Evolutionary conservation across 2,888 invertebrate genomes (phyloP), one percentile per base, ranked within the genome.

Genomic region (Eretmocerus hayati): DNA sequence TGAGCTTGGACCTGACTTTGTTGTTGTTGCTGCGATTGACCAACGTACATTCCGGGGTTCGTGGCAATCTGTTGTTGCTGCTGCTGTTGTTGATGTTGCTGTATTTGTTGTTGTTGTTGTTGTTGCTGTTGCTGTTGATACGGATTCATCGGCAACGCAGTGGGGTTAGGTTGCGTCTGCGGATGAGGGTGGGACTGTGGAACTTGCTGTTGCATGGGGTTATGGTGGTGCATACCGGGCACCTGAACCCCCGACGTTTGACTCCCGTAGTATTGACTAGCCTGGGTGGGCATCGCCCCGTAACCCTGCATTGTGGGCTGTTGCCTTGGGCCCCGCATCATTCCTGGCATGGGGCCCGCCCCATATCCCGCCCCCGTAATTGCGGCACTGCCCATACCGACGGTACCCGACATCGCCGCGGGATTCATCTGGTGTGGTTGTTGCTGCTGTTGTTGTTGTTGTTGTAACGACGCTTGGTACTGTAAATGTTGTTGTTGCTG

Each of bases 251-350:
- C 11, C 35, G 35, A 8, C 22, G 21, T 18, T 36, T 51, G 51
- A 11, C 32, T 30, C 2, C 35, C 31, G 39, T 53, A 53, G 47
- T 53, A 53, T 36, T 53, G 53, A 50, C 53, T 50, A 50, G 53
- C 50, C 50, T 53, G 53, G 26, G 20, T 45, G 42, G 50, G 37
- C 35, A 48, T 21, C 32, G 35, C 42, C 16, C 46, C 44, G 39
- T 45, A 46, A 9, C 38, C 45, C 23, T 48, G 48, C 13, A n/a
- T 77, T 74, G 48, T 54, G 13, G 48, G 53, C 37, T 52, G 58
- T 19, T 53, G 55, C 21, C 18, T 48, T 31, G 21, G 32, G 4
- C 81, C 56, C 77, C 71, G 41, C 77, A 77, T 69, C 84, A 67
- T 67, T 4, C n/a, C n/a, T n/a, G n/a, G n/a, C n/a, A n/a, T n/a